Evolutionary conservation across 2,113 vertebrate species (phyloP).

Genomic region (Taurulus bubalis): DNA sequence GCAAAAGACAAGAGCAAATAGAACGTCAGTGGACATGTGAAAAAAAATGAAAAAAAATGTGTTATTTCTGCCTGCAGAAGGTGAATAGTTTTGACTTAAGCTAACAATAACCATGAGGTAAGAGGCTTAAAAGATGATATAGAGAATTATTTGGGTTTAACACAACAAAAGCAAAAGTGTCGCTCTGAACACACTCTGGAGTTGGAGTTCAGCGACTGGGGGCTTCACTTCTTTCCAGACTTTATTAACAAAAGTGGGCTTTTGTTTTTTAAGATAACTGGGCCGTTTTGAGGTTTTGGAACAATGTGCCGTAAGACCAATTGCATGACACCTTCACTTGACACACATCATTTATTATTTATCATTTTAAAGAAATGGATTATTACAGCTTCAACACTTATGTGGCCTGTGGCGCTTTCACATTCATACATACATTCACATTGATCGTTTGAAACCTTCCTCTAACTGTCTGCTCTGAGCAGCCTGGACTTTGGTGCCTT

Average conservation of each 20-base stretch:
- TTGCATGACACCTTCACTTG: not conserved
- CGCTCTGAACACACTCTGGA: not conserved
- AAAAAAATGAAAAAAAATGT: too few species aligned
- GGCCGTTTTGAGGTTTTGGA: not conserved
- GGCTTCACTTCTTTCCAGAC: not conserved
- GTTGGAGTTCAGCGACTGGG: not conserved
- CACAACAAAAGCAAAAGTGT: not conserved
- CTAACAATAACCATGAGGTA: not conserved
- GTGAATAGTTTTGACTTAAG: not conserved
- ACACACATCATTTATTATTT: not conserved
- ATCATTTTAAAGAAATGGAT: not conserved
- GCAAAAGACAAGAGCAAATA: too few species aligned
- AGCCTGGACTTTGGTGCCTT: conserved; percentile 31
- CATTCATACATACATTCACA: not conserved
- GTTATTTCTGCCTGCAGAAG: not conserved
- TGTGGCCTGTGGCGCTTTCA: not conserved
- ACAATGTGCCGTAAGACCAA: not conserved
- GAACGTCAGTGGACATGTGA: too few species aligned
- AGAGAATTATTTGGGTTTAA: not conserved
- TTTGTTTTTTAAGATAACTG: not conserved
- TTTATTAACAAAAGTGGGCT: not conserved
- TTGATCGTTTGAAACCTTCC: not conserved
- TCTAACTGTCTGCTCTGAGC: conserved; percentile 6
- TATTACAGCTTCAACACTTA: not conserved
- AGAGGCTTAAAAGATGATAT: not conserved